phyloP scores from a whole-genome alignment of 2,113 vertebrate species.

The Chroicocephalus ridibundus region DNA sequence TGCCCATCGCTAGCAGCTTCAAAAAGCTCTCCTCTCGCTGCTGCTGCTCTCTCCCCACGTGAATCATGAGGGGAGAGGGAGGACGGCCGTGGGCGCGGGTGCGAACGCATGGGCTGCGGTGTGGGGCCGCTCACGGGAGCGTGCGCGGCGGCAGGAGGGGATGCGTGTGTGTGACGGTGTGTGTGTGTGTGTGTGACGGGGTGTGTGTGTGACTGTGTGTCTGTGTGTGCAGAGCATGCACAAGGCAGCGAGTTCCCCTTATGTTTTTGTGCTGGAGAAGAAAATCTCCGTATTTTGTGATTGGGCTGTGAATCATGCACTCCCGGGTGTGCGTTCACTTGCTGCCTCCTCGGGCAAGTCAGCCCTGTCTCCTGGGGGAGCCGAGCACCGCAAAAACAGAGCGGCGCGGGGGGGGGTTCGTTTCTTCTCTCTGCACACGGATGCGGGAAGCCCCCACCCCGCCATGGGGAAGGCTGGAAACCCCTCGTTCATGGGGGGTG shows the following conservation, averaged over 20 bases:
- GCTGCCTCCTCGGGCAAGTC: not conserved
- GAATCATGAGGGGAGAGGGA: not conserved
- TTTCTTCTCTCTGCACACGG: not conserved
- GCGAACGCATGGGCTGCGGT: not conserved
- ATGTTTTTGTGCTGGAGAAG: not conserved
- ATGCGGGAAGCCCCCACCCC: not conserved
- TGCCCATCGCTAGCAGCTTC: not conserved
- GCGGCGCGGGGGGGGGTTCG: fast-evolving
- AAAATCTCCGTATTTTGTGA: not conserved
- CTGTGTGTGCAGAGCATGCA: not conserved
- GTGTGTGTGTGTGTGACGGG: not conserved
- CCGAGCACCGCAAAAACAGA: fast-evolving
- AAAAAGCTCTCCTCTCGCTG: not conserved
- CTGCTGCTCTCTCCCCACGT: not conserved
- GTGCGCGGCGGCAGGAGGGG: not conserved
- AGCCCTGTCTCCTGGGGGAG: not conserved
- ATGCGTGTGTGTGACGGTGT: too few relatives aligned
- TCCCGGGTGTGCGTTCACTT: fast-evolving
- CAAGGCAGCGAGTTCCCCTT: not conserved
- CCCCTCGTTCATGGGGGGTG: not conserved
- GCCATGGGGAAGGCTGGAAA: not conserved
- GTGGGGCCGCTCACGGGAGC: not conserved
- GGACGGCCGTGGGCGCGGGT: not conserved
- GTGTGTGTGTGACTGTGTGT: too few relatives aligned
- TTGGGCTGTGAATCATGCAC: fast-evolving